Percentiles rank a stretch among this genome's conserved stretches.
Conservation (phyloP, 2,888 invertebrate genomes). For the Papilio elwesi region DNA sequence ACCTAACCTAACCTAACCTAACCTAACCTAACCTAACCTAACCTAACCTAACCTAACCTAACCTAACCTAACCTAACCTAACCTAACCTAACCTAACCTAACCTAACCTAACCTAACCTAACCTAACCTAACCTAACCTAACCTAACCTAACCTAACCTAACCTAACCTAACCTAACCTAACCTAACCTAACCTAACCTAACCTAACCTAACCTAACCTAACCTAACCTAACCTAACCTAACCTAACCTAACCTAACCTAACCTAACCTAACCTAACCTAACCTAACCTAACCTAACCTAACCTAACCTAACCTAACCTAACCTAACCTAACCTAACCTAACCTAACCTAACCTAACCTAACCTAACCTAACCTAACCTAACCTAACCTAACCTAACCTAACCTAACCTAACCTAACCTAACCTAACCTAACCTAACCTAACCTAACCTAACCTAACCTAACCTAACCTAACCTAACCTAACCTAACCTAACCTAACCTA, state of each 20-base stretch:
- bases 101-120: slow-evolving; percentile 42
- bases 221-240: slow-evolving; percentile 45
- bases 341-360: slow-evolving; percentile 10
- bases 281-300: slow-evolving; percentile 36
- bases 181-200: slow-evolving; percentile 45
- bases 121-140: slow-evolving; percentile 40
- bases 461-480: slow-evolving; percentile 40
- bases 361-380: slow-evolving; percentile 7
- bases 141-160: slow-evolving; percentile 38
- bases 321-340: not conserved
- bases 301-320: slow-evolving; percentile 8
- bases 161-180: slow-evolving; percentile 42
- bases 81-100: slow-evolving; percentile 42
- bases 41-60: slow-evolving; percentile 45
- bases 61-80: slow-evolving; percentile 45
- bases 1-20: slow-evolving; percentile 42
- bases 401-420: slow-evolving; percentile 35
- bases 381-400: slow-evolving; percentile 9
- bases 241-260: slow-evolving; percentile 43
- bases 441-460: slow-evolving; percentile 41
- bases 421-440: slow-evolving; percentile 40
- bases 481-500: too few relatives aligned
- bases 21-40: slow-evolving; percentile 41
- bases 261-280: slow-evolving; percentile 42
- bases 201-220: slow-evolving; percentile 47